Conservation (phyloP, 2,797 vertebrate species). For the Alcedo atthis region DNA sequence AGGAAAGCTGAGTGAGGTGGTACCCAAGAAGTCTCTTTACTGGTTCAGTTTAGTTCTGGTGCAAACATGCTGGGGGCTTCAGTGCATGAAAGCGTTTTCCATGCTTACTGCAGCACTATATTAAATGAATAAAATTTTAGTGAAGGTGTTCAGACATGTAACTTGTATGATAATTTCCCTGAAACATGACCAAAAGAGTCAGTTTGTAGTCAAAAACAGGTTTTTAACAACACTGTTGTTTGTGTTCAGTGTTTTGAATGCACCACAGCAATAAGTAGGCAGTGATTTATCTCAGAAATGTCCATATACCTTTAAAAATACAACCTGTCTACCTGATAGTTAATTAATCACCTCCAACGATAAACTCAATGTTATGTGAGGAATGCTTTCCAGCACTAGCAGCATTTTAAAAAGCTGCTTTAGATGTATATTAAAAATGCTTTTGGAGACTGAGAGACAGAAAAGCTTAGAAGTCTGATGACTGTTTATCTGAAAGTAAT, state of each 20-base stretch:
- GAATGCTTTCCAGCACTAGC: not conserved
- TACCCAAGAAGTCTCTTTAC: not conserved
- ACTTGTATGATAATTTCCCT: not conserved
- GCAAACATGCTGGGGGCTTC: not conserved
- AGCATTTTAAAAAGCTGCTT: slow-evolving; percentile 36
- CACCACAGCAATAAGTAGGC: not conserved
- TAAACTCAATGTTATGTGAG: not conserved
- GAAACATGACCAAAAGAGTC: not conserved
- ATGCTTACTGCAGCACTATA: not conserved
- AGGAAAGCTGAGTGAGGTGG: not conserved
- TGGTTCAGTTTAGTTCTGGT: not conserved
- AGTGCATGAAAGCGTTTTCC: not conserved
- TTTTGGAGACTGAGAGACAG: slow-evolving; percentile 52
- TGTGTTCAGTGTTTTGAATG: not conserved
- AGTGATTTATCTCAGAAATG: not conserved
- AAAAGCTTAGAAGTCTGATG: slow-evolving; percentile 55
- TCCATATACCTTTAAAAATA: not conserved
- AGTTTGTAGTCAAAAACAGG: not conserved
- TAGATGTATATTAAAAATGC: slow-evolving; percentile 60
- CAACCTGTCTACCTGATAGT: not conserved
- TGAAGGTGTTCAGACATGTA: not conserved
- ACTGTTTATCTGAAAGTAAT: slow-evolving; percentile 43
- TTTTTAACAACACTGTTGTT: not conserved
- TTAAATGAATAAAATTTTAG: not conserved
- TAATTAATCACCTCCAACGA: not conserved